phyloP scores from a whole-genome alignment of 2,797 vertebrate species.

The Australoheros facetus region DNA sequence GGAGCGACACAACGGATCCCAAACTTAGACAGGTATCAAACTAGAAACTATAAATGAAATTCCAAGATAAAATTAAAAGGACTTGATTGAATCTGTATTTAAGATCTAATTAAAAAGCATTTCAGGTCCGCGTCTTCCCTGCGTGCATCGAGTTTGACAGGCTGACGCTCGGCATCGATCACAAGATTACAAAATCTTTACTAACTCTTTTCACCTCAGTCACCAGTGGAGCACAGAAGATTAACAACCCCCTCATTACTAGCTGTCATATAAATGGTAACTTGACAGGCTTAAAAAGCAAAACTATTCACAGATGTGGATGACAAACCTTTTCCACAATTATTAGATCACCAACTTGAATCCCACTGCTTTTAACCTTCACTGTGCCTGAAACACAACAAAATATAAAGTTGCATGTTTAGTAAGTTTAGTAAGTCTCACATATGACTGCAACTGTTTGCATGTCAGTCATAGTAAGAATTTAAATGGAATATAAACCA shows the following conservation, averaged over 20 bases:
- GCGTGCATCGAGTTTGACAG: constrained; percentile 59
- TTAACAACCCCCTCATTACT: constrained; percentile 63
- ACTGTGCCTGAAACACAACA: constrained; percentile 86
- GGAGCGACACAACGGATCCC: constrained; percentile 4
- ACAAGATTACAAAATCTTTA: constrained; percentile 80
- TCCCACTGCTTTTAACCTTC: constrained; percentile 97
- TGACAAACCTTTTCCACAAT: constrained; percentile 96
- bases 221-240: constrained; percentile 51
- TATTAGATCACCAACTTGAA: constrained; percentile 98
- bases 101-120: constrained; percentile 55
- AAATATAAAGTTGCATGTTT: not conserved
- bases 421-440: not conserved
- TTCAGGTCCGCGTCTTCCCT: constrained; percentile 34
- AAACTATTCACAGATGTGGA: constrained; percentile 55
- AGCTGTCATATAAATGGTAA: constrained; percentile 58
- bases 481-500: not conserved
- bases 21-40: not conserved
- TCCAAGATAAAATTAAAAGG: not conserved
- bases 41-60: not conserved
- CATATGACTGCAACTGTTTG: not conserved
- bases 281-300: constrained; percentile 41
- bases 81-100: constrained; percentile 51
- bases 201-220: constrained; percentile 74
- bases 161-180: constrained; percentile 71
- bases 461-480: fast-evolving